These are phyloP conservation scores for Gordius sp. DNA, from an alignment of 2,888 invertebrate genomes.

Conservation along the genomic window DNA sequence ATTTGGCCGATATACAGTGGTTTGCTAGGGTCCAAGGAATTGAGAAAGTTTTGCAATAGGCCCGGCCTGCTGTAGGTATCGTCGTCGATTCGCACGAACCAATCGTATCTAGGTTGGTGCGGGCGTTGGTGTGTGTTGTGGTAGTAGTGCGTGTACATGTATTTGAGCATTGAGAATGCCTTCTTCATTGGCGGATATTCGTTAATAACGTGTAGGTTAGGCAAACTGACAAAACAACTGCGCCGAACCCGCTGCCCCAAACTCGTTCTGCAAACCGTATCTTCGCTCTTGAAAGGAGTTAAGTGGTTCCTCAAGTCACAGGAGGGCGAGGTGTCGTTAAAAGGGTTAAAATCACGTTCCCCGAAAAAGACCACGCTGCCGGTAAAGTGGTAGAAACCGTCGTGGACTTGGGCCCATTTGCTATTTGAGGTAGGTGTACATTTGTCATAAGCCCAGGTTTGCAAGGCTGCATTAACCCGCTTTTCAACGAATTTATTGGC, in stretches of 20 bases:
- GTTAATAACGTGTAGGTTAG: slow-evolving; percentile 57
- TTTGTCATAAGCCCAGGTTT: too few relatives aligned
- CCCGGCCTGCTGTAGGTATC: slow-evolving; percentile 82
- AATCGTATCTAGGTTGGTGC: slow-evolving; percentile 41
- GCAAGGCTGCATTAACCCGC: too few relatives aligned
- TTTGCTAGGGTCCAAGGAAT: not conserved
- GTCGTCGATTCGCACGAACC: slow-evolving; percentile 91
- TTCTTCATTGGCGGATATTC: slow-evolving; percentile 89
- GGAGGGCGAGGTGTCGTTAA: too few relatives aligned
- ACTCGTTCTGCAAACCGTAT: too few relatives aligned
- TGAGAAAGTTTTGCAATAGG: slow-evolving; percentile 38
- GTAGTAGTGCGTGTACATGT: slow-evolving; percentile 69
- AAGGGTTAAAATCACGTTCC: too few relatives aligned
- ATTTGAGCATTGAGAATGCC: slow-evolving; percentile 60
- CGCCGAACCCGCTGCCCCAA: not conserved
- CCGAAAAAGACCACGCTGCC: too few relatives aligned
- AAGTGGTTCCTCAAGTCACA: too few relatives aligned
- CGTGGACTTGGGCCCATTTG: too few relatives aligned
- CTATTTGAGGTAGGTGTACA: too few relatives aligned
- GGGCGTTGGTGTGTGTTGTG: slow-evolving; percentile 32
- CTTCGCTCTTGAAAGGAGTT: too few relatives aligned
- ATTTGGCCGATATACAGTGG: slow-evolving; percentile 34
- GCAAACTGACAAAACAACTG: slow-evolving; percentile 39
- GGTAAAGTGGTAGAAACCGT: too few relatives aligned
- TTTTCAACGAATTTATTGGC: too few relatives aligned